Evolutionary conservation across 2,113 vertebrate species (phyloP), one percentile per base, ranked within the genome.

Genomic region (Rhinolophus sinicus): DNA sequence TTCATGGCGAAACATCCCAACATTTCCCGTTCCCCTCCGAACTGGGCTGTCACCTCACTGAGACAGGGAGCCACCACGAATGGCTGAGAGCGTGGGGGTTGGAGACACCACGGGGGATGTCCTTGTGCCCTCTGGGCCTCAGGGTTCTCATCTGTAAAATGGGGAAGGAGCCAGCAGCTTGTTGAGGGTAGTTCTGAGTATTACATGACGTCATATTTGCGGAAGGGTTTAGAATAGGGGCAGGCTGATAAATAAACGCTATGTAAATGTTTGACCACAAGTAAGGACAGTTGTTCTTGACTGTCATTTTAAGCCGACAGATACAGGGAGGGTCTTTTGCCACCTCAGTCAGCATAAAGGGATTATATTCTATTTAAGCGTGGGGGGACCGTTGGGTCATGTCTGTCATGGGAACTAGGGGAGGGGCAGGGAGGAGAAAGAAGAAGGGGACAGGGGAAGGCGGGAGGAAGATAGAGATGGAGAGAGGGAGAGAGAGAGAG

Each of bases 361-460:
- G n/a, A 40, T 78, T 40, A 15, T 10, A 9, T 12, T 26, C 14
- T 19, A 3, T 28, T 58, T 58, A 15, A 11, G 14, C 26, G 0
- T 7, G 1, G 9, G 52, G 54, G 40, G n/a, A 15, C 47, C 60
- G 44, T 26, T 18, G 58, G 35, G 7, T 58, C 44, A 15, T 19
- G 28, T n/a, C 19, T 28, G 60, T 44, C 47, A 11, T 7, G 15
- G 47, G 9, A n/a, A 38, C 24, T 8, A 14, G 18, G 40, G 11
- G 24, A 30, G 16, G n/a, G 16, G 86, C 21, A 5, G 9, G 54
- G 87, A 7, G 24, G 40, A 13, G 30, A 30, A 22, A 9, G 9
- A 22, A 0, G 2, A 16, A 1, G 28, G 5, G 35, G 28, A 8
- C 9, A 15, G 1, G 30, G 1, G 5, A 11, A 1, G 28, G 14